A percentile compares a stretch with the other conserved stretches of the same genome.
Conservation (phyloP, 2,113 vertebrate species). For the Coptodon bakossiorum region DNA sequence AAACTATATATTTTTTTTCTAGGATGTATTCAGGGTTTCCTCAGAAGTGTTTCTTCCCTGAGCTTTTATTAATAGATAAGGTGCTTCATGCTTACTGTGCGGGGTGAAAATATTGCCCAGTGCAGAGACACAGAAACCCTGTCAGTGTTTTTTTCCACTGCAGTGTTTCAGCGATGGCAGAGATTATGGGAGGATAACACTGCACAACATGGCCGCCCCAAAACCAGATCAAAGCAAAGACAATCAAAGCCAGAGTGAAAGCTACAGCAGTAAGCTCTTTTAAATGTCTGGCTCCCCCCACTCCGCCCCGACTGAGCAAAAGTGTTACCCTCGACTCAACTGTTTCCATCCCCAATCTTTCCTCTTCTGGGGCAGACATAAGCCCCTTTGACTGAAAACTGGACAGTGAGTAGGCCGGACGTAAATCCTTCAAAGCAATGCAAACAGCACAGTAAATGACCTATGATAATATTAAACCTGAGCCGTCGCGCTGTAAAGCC, state of each 20-base stretch:
- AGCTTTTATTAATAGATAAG: constrained; percentile 9
- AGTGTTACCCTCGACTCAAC: constrained; percentile 43
- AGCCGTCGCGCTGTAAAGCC: constrained; percentile 2
- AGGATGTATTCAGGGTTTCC: not conserved
- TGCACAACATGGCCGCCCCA: constrained; percentile 63
- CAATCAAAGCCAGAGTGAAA: constrained; percentile 71
- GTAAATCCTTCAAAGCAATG: constrained; percentile 66
- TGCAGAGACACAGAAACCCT: constrained; percentile 9
- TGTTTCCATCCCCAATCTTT: constrained; percentile 51
- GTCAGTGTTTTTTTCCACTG: constrained; percentile 43
- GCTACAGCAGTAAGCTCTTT: constrained; percentile 69
- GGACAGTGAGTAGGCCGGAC: constrained; percentile 26
- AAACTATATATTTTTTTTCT: not conserved
- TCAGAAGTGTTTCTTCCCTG: not conserved
- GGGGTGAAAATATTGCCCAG: not conserved
- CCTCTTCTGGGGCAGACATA: constrained; percentile 31
- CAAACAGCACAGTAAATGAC: constrained; percentile 55
- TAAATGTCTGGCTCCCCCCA: constrained; percentile 49
- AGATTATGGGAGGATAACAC: constrained; percentile 64
- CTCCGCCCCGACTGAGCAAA: not conserved
- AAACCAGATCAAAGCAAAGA: constrained; percentile 69
- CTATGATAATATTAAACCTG: constrained; percentile 52
- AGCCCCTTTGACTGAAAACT: constrained; percentile 26
- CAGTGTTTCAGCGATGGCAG: constrained; percentile 48
- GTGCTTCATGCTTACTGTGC: constrained; percentile 8